Evolutionary conservation across 2,888 invertebrate genomes (phyloP), one percentile per base, ranked within the genome.

Genomic region (Choreutis nemorana): DNA sequence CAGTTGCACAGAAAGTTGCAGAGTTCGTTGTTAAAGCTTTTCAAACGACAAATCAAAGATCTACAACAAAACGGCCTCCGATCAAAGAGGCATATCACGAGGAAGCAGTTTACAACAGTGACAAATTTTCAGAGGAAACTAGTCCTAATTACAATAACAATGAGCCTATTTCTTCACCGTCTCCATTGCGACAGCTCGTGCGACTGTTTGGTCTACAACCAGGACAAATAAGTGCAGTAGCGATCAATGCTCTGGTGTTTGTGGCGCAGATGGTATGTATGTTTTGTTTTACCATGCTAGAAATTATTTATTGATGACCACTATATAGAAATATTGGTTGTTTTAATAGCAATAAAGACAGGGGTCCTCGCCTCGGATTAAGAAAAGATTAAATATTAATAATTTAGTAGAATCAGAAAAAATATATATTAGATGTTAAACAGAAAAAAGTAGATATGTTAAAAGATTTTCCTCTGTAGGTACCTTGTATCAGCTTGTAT

Each of bases 161-260:
- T 44, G 85, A 89, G 28, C 83, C 85, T 1, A 80, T 66, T 22
- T 57, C 85, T 24, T 81, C 70, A n/a, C 43, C 66, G 46, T 59
- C 66, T 9, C 67, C 75, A 23, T 43, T 64, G 36, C 52, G 57
- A 28, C 58, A 71, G 30, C 79, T 90, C 42, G 81, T 91, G 36
- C 79, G 85, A 26, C 63, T 92, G 31, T 79, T 93, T 41, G 91
- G 91, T 11, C 80, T 93, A 29, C 89, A 92, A 55, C 81, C 87
- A 0, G 83, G 83, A 31, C 89, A 90, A 64, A 81, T 92, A 35
- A 87, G 89, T 15, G 91, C 92, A 0, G 86, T 92, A 22, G 90
- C 91, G 8, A 82, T 93, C 9, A 93, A 93, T 56, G 90, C 89
- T 11, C 80, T 92, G 9, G 86, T 93, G 38, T 90, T 91, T 62